Percentiles rank a stretch among this genome's conserved stretches.
Evolutionary conservation across 2,888 invertebrate species (phyloP).

Genomic region (Cerastis leucographa): DNA sequence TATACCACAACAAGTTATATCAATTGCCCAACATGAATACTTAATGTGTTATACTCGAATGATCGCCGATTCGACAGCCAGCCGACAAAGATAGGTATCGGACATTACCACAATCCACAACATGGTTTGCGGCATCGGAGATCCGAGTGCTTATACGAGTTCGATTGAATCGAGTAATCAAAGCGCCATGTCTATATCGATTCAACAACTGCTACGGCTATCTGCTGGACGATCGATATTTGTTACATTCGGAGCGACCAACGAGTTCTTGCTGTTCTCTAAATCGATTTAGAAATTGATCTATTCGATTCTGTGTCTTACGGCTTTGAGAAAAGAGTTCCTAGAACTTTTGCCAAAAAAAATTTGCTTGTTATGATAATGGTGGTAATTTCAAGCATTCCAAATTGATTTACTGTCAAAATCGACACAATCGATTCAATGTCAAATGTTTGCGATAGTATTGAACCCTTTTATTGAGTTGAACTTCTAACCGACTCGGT

Average conservation of each 20-base stretch:
- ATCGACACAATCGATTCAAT: constrained; percentile 84
- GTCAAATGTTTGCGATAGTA: constrained; percentile 85
- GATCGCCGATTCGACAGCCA: constrained; percentile 82
- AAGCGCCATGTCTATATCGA: constrained; percentile 89
- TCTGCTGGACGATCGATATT: constrained; percentile 88
- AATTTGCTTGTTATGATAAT: constrained; percentile 1
- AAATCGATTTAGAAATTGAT: constrained; percentile 64
- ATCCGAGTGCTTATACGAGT: constrained; percentile 80
- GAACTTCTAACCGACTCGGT: constrained; percentile 77
- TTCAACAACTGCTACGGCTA: constrained; percentile 87
- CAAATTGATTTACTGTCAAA: constrained; percentile 88
- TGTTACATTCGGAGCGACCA: constrained; percentile 85
- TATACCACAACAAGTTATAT: constrained; percentile 81
- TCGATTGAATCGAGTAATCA: constrained; percentile 89
- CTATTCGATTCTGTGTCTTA: constrained; percentile 70
- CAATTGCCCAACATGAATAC: constrained; percentile 87
- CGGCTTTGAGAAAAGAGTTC: constrained; percentile 40
- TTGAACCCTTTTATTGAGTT: constrained; percentile 80
- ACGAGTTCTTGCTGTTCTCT: constrained; percentile 71
- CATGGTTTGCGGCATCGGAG: constrained; percentile 77
- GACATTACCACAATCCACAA: constrained; percentile 84
- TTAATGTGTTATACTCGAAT: constrained; percentile 84
- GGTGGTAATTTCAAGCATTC: constrained; percentile 73
- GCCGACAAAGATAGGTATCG: constrained; percentile 87
- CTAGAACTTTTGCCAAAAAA: constrained; percentile 11